phyloP scores from a whole-genome alignment of 2,113 vertebrate species.

The Caloenas nicobarica region DNA sequence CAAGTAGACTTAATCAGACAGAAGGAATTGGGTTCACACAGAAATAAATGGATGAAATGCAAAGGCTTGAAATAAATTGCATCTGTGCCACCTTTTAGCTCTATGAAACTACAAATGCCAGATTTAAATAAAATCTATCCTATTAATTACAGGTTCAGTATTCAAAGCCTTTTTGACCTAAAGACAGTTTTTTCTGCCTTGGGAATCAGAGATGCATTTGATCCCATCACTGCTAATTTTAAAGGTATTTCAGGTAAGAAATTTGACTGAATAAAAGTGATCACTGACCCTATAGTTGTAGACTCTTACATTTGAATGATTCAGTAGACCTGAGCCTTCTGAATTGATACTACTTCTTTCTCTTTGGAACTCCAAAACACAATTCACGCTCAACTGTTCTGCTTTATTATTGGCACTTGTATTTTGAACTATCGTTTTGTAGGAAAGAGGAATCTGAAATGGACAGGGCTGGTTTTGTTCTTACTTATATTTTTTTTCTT shows the following conservation, averaged over 20 bases:
- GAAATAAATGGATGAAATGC: background rate
- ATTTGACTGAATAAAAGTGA: background rate
- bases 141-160: conserved; percentile 82
- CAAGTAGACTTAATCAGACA: background rate
- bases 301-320: background rate
- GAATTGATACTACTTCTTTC: background rate
- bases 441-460: background rate
- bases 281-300: background rate
- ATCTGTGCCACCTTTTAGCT: background rate
- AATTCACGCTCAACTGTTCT: background rate
- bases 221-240: conserved; percentile 86
- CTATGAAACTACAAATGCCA: background rate
- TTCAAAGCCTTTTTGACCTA: conserved; percentile 87
- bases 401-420: background rate
- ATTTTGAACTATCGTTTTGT: background rate
- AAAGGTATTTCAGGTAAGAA: conserved; percentile 87
- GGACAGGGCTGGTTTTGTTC: background rate
- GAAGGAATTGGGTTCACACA: background rate
- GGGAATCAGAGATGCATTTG: conserved; percentile 86
- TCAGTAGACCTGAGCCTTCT: background rate
- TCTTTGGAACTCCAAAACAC: background rate
- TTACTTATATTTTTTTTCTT: background rate
- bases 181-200: conserved; percentile 81
- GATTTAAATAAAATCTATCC: conserved; percentile 8
- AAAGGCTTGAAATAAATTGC: background rate